Conservation (phyloP, 2,113 vertebrate genomes). For the Procavia capensis region DNA sequence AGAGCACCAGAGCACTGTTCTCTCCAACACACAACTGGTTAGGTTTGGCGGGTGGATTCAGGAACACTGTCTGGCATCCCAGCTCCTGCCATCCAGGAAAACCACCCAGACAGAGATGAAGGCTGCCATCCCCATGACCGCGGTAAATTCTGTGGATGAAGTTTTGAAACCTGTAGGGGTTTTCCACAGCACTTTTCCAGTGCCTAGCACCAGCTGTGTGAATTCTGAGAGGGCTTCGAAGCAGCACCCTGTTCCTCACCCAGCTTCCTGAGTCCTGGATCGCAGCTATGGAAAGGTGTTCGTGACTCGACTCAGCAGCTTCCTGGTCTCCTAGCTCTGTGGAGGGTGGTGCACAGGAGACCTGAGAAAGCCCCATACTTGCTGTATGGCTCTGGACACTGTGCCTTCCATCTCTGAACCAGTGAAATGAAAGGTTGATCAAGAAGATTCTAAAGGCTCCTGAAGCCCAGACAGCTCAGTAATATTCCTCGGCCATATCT, state of each 20-base stretch:
- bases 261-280: not conserved
- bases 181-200: not conserved
- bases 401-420: not conserved
- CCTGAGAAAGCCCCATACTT: not conserved
- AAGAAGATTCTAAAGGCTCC: not conserved
- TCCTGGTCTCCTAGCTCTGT: not conserved
- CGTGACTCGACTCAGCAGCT: too few relatives aligned
- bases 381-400: not conserved
- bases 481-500: too few relatives aligned
- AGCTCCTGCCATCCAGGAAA: not conserved
- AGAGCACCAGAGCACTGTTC: too few relatives aligned
- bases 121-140: not conserved
- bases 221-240: not conserved
- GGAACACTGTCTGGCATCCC: not conserved
- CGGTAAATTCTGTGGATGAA: not conserved
- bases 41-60: not conserved
- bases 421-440: not conserved
- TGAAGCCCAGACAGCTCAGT: not conserved
- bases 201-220: not conserved
- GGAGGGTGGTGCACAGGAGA: too few relatives aligned
- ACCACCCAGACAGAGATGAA: not conserved
- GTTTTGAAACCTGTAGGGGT: not conserved
- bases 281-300: not conserved
- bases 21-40: too few relatives aligned
- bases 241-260: not conserved